These are phyloP conservation scores for Parelbella ahira DNA, from an alignment of 2,888 invertebrate genomes.

Conservation along the genomic window DNA sequence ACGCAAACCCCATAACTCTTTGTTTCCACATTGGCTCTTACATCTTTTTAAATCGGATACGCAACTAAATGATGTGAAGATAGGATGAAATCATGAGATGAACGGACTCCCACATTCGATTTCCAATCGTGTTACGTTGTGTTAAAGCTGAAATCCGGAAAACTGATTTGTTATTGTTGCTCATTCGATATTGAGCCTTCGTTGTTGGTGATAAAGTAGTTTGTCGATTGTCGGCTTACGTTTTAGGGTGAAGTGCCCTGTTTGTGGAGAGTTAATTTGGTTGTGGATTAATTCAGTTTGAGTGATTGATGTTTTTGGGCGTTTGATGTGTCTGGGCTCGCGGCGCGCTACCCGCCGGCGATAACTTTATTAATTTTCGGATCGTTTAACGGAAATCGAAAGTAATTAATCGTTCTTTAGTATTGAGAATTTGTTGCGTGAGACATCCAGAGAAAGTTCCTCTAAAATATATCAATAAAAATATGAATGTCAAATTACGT, in stretches of 20 bases:
- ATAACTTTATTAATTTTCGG: conserved; percentile 20
- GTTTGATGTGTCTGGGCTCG: conserved; percentile 47
- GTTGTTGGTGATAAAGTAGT: conserved; percentile 30
- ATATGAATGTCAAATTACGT: too few species aligned
- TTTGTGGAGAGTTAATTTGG: conserved; percentile 74
- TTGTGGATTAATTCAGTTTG: conserved; percentile 73
- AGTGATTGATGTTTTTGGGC: conserved; percentile 74
- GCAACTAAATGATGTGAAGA: conserved; percentile 58
- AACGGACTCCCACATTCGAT: conserved; percentile 41
- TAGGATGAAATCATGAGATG: conserved; percentile 61
- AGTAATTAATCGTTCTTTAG: conserved; percentile 18
- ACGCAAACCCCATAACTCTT: conserved; percentile 5
- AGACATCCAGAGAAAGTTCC: too few species aligned
- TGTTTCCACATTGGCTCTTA: conserved; percentile 27
- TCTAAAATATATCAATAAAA: too few species aligned
- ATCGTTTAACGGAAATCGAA: conserved; percentile 23
- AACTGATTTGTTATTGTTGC: conserved; percentile 11
- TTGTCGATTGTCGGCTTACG: conserved; percentile 34
- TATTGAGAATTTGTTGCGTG: conserved; percentile 2
- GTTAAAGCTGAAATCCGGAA: conserved; percentile 30
- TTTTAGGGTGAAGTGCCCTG: conserved; percentile 49
- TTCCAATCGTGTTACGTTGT: conserved; percentile 42
- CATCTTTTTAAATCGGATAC: conserved; percentile 35
- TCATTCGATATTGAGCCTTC: conserved; percentile 38
- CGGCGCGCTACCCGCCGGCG: conserved; percentile 3